Conservation (phyloP, 2,797 vertebrate species). For the Psittacula derbiana region DNA sequence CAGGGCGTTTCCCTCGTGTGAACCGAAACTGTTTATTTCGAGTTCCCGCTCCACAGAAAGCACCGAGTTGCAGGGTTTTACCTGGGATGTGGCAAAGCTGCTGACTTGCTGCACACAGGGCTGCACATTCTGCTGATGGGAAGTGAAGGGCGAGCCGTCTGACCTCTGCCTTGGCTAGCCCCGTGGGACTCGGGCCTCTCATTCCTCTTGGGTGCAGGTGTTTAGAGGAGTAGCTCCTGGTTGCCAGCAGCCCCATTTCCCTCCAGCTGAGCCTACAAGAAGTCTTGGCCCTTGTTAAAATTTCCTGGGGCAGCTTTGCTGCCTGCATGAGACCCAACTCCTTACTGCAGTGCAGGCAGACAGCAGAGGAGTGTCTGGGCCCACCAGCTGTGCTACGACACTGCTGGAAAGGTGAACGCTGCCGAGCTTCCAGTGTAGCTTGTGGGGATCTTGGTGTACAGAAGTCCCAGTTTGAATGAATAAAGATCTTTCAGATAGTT, state of each 20-base stretch:
- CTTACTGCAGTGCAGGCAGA: background rate
- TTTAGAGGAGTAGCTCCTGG: background rate
- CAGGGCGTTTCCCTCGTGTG: background rate
- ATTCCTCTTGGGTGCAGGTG: accelerated
- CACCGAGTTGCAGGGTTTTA: background rate
- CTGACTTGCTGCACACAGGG: background rate
- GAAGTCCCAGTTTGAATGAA: background rate
- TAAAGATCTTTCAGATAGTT: background rate
- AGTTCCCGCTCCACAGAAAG: background rate
- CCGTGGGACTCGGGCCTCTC: accelerated
- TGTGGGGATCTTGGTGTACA: background rate
- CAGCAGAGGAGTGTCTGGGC: background rate
- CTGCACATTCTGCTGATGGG: background rate
- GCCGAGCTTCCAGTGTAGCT: background rate
- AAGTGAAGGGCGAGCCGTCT: background rate
- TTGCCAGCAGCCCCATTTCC: background rate
- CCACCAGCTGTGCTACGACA: accelerated
- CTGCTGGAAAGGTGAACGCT: background rate
- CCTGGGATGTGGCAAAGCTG: background rate
- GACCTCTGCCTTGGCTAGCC: background rate
- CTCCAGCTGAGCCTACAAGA: background rate
- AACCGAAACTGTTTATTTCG: background rate
- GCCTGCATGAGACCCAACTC: background rate
- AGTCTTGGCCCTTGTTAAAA: no score
- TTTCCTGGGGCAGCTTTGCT: background rate